A percentile compares a stretch with the other conserved stretches of the same genome.
Conservation (phyloP, 2,888 invertebrate genomes). For the Lithodes maja region DNA sequence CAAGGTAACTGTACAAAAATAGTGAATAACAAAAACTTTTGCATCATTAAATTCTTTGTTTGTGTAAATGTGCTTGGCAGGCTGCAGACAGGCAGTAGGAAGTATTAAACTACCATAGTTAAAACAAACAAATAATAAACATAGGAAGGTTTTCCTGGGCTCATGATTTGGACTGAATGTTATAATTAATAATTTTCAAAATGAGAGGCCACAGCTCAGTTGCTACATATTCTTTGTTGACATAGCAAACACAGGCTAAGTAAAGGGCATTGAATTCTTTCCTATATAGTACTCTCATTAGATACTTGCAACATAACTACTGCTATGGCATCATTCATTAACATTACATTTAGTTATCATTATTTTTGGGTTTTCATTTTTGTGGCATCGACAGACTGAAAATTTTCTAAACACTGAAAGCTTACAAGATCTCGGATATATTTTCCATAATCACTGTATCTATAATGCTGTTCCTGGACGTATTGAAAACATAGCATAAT, state of each 20-base stretch:
- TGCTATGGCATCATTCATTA: slow-evolving; percentile 21
- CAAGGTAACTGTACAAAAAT: slow-evolving; percentile 65
- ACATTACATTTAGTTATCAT: not conserved
- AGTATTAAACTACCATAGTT: slow-evolving; percentile 42
- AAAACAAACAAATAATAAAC: slow-evolving; percentile 51
- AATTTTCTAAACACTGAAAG: slow-evolving; percentile 6
- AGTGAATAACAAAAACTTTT: slow-evolving; percentile 64
- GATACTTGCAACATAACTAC: not conserved
- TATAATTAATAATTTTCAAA: not conserved
- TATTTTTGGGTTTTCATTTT: not conserved
- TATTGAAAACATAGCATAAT: not conserved
- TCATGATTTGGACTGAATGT: slow-evolving; percentile 40
- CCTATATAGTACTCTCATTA: slow-evolving; percentile 18
- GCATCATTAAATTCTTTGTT: slow-evolving; percentile 60
- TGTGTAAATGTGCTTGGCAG: slow-evolving; percentile 54
- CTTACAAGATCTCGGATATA: not conserved
- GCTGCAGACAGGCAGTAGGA: slow-evolving; percentile 55
- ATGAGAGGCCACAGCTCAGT: not conserved
- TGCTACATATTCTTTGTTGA: not conserved
- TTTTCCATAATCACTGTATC: not conserved
- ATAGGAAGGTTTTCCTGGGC: slow-evolving; percentile 37
- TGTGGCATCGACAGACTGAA: not conserved
- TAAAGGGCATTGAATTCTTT: not conserved
- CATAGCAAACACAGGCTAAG: slow-evolving; percentile 20
- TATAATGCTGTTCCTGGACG: slow-evolving; percentile 8